Base-by-base conservation (phyloP, 2,113 vertebrate species). In the Gasterosteus nipponicus region DNA sequence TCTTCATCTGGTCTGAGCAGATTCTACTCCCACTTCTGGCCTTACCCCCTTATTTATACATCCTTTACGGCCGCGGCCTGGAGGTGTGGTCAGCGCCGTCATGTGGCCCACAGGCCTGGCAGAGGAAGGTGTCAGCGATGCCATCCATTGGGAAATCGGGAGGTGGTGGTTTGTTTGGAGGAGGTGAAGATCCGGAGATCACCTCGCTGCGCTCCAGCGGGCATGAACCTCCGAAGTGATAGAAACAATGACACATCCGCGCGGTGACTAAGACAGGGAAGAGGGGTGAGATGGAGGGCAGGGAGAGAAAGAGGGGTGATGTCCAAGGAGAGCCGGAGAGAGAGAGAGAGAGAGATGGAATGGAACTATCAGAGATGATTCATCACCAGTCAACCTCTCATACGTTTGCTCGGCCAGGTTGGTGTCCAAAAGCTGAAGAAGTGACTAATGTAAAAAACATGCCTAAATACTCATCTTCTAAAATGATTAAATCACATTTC, bases 211-310 rank as follows among this genome's bases (percentile, higher is more conserved):
- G 91, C 93, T 93, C 85, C 92, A 91, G 73, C 79, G 82, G 89
- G 91, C 93, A 92, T 94, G 91, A 94, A 91, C 89, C 80, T 85
- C 88, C 7, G 66, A 86, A 92, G 85, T 78, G 90, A 90, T 90
- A 94, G 91, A 94, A 95, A 93, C 83, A 89, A 89, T 94, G 93
- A 94, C 93, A 94, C 93, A 93, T 92, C 86, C 78, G 56, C n/a
- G 51, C 38, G 18, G 88, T 94, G 92, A 95, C 92, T 94, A 94
- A 94, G 90, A 88, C 87, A 87, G 86, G 81, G 84, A 77, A 74
- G 79, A 80, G 85, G 90, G 89, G 89, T 78, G 88, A 86, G 83
- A 47, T 64, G 57, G 75, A 87, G 89, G 86, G 64, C 73, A 91
- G 82, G 57, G 80, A 78, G 71, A 70, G 59, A 68, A 65, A 84